These are phyloP conservation scores for Drosophila bipectinata DNA, from an alignment of 1,140 invertebrate genomes.

Conservation along the genomic window DNA sequence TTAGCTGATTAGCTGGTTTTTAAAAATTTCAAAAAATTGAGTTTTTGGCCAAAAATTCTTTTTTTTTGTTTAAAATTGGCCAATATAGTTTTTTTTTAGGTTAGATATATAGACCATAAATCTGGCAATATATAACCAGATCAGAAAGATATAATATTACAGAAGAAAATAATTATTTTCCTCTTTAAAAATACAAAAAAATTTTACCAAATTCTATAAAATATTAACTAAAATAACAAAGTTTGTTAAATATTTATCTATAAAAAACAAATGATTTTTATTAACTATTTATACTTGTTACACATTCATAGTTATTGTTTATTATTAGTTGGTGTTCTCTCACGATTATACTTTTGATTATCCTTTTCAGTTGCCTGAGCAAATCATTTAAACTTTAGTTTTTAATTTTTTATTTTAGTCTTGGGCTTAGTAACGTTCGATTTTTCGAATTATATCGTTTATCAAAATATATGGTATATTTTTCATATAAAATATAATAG, in stretches of 20 bases:
- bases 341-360: constrained; percentile 62
- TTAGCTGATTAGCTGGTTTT: too few species aligned
- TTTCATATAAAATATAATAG: constrained; percentile 37
- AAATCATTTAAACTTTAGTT: constrained; percentile 44
- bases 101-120: too few species aligned
- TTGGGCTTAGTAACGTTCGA: constrained; percentile 24
- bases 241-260: neutral
- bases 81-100: too few species aligned
- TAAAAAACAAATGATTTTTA: constrained; percentile 48
- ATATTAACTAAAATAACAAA: neutral
- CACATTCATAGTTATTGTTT: constrained; percentile 21
- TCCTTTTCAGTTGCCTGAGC: constrained; percentile 65
- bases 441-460: constrained; percentile 30
- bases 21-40: too few species aligned
- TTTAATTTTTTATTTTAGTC: constrained; percentile 36
- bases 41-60: too few species aligned
- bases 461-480: constrained; percentile 52
- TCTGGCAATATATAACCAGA: too few species aligned
- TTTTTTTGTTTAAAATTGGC: too few species aligned
- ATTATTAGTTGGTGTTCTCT: constrained; percentile 12
- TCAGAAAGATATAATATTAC: too few species aligned
- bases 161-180: too few species aligned
- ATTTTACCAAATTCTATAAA: too few species aligned
- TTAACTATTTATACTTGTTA: constrained; percentile 36
- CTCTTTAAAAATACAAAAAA: too few species aligned